Evolutionary conservation across 2,113 vertebrate species (phyloP).

Genomic region (Marcusenius ussheri): DNA sequence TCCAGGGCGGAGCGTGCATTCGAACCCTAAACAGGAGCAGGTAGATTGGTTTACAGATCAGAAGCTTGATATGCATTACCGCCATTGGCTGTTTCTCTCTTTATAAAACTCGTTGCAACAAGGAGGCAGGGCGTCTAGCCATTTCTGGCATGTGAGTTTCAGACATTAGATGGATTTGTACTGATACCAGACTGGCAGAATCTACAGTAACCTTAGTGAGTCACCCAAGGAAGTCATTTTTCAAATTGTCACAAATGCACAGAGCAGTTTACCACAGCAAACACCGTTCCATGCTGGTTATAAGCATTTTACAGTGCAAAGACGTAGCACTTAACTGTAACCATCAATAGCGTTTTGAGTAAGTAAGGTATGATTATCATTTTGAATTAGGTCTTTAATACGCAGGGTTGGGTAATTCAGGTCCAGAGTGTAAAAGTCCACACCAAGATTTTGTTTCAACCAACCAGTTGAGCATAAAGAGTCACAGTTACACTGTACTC

Average conservation of each 20-base stretch:
- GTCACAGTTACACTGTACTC: too few relatives aligned
- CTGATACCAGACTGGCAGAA: neutral
- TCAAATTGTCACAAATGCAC: neutral
- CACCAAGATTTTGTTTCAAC: too few relatives aligned
- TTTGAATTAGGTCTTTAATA: neutral
- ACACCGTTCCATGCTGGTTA: neutral
- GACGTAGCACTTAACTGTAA: neutral
- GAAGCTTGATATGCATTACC: neutral
- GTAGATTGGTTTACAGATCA: slow-evolving; percentile 5
- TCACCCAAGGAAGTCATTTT: neutral
- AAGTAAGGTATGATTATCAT: neutral
- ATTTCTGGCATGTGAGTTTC: neutral
- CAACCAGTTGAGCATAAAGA: too few relatives aligned
- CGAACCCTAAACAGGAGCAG: neutral
- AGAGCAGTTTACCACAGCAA: neutral
- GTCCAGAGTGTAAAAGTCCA: too few relatives aligned
- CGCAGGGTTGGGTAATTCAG: neutral
- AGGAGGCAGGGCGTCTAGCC: neutral
- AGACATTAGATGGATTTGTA: neutral
- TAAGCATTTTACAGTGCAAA: neutral
- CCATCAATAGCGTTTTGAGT: neutral
- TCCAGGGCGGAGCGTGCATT: neutral
- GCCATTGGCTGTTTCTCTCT: neutral
- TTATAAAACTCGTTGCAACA: neutral
- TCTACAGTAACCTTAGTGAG: neutral